Base-by-base conservation (phyloP, 2,113 vertebrate species). In the Prionailurus bengalensis region DNA sequence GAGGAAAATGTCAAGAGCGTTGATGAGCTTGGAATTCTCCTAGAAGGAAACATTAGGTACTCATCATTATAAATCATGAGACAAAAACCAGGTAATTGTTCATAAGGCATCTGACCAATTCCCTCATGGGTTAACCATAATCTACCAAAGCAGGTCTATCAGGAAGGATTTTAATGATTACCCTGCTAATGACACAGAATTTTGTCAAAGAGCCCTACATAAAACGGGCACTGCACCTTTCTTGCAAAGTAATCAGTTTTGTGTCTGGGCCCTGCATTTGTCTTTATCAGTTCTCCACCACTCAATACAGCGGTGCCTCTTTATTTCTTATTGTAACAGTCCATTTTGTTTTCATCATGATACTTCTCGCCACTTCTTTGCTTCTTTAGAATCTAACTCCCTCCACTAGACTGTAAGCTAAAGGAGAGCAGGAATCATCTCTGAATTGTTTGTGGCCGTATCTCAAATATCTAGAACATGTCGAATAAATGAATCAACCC, bases 391-490 rank as follows among this genome's bases (percentile, higher is more conserved):
- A 25, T 65, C 66, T 94, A 36, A 94, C 23, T 53, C 27, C 53
- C 3, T 92, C n/a, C 31, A 53, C n/a, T 68, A 85, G 45, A 42
- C 19, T 78, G 29, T 71, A 97, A 93, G 48, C 68, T 84, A 39
- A 82, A 83, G 45, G 15, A 89, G 13, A 95, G n/a, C 12, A 83
- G 39, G 16, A 85, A 36, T n/a, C 21, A 31, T 71, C 82, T 89
- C 55, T 82, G 3, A 25, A 84, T 36, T 51, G 51, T 79, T 45
- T 6, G 10, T 74, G 45, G 15, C 8, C 42, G 0, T 70, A 76
- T 90, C 33, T 81, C 16, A 36, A 94, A 42, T 71, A n/a, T 65
- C 65, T 90, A 87, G 39, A 91, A 94, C 7, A 93, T 48, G 29
- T 27, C 33, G 5, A 95, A 83, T 83, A 86, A 85, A 86, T 61